Evolutionary conservation across 2,888 invertebrate species (phyloP), one percentile per base, ranked within the genome.

Genomic region (Emmelina monodactyla): DNA sequence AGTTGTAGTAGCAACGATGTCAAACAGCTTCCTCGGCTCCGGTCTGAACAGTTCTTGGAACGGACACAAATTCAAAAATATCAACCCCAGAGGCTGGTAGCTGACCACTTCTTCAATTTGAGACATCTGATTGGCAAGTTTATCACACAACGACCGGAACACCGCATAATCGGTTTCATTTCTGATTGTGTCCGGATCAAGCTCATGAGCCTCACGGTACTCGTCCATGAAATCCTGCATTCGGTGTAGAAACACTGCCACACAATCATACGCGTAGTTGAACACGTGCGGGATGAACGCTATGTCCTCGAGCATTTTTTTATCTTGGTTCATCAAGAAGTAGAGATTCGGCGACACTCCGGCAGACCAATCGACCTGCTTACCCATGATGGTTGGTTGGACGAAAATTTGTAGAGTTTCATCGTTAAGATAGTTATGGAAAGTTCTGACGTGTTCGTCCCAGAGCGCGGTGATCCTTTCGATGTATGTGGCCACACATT

Each of bases 371-470:
- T 90, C 88, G 47, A 92, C 90, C 53, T 87, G 84, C 51, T 91
- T 89, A 12, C 88, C 89, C 83, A 93, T 92, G 41, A 94, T 89
- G 12, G 88, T 85, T 0, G 94, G 94, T 85, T 88, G 86, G 2
- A 91, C 91, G 50, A 92, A 93, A 34, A 87, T 84, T 49, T 85
- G 80, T 50, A 89, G 87, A 14, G 80, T 62, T 1, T 84, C 71
- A 49, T 94, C 92, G 25, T 86, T 85, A 1, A 92, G 83, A 36
- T 88, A 86, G 38, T 89, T 86, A 44, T 85, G 83, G 14, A 92
- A 85, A n/a, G 79, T 82, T 14, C 84, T 75, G 1, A 89, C 85
- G 28, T 85, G 83, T 50, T 89, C 85, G 43, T 84, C 82, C 87
- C 89, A 89, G 39, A 85, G 78, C 22, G 67, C 66, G 10, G 87